phyloP scores from a whole-genome alignment of 2,888 invertebrate species.

The Drosophila testacea region DNA sequence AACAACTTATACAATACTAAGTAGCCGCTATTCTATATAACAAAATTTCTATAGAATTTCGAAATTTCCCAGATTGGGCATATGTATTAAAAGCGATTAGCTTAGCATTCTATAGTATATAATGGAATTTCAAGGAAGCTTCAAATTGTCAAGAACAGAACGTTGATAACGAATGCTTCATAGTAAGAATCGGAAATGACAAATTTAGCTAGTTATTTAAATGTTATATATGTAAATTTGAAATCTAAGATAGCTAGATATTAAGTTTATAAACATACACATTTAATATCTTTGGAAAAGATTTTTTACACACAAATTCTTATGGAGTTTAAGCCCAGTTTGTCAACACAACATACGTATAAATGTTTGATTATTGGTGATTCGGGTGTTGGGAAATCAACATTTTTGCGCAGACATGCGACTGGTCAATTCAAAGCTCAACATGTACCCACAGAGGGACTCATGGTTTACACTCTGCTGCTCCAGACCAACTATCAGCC shows the following conservation, averaged over 20 bases:
- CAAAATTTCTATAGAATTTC: too few relatives aligned
- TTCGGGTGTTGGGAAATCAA: slow-evolving; percentile 44
- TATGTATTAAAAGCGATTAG: too few relatives aligned
- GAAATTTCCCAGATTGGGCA: too few relatives aligned
- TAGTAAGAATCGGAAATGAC: too few relatives aligned
- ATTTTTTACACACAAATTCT: neutral
- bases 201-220: too few relatives aligned
- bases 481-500: slow-evolving; percentile 43
- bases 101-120: too few relatives aligned
- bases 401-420: slow-evolving; percentile 33
- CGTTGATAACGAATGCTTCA: too few relatives aligned
- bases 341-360: neutral
- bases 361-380: slow-evolving; percentile 46
- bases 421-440: slow-evolving; percentile 31
- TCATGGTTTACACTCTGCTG: slow-evolving; percentile 33
- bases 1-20: too few relatives aligned
- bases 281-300: too few relatives aligned
- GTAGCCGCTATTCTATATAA: too few relatives aligned
- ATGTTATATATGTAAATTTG: neutral
- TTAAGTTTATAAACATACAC: neutral
- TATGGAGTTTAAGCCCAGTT: slow-evolving; percentile 22
- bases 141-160: too few relatives aligned
- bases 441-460: slow-evolving; percentile 32
- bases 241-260: neutral
- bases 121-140: too few relatives aligned